Evolutionary conservation across 2,797 vertebrate genomes (phyloP), one percentile per base, ranked within the genome.

Genomic region (Perodicticus potto): DNA sequence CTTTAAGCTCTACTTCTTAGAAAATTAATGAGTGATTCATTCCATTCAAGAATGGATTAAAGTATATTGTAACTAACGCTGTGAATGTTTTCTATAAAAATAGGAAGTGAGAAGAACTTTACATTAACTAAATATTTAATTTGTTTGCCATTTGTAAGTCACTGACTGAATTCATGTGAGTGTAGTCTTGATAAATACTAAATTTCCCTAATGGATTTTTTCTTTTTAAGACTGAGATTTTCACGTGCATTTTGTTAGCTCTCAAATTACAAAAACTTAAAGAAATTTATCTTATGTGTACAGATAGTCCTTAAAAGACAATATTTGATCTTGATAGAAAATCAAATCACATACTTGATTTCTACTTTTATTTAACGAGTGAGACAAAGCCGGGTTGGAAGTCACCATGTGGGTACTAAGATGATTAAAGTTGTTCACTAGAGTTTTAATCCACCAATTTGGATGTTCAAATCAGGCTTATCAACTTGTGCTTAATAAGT

Each of bases 1-100:
- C 25, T 81, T 78, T 49, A 67, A 89, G 53, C 1, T 91, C 32
- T 63, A 27, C 23, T 78, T 23, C 74, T 91, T 83, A 93, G 59
- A 94, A 96, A 96, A 95, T 93, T 95, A 96, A 91, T 61, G 59
- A 94, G 29, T 70, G 43, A 61, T 84, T 94, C 45, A 70, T 65
- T 22, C 65, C 7, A 73, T 59, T 78, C 16, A 70, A 80, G 86
- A 86, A 57, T 74, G 13, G 22, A 40, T 83, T 88, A 73, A 8
- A 70, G 23, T 89, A 83, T 87, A 70, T 23, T 57, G 29, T 19
- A 93, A 74, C 34, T 72, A 27, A 82, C 65, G 94, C 90, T 94
- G n/a, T 73, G 37, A 1, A 7, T 92, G 16, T 91, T 29, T 94
- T 89, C 76, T 53, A 67, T 45, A 76, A 59, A 95, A 95, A 81